A percentile compares a stretch with the other conserved stretches of the same genome.
Conservation (phyloP, 1,140 invertebrate genomes). For the Macrocentrus cingulum region DNA sequence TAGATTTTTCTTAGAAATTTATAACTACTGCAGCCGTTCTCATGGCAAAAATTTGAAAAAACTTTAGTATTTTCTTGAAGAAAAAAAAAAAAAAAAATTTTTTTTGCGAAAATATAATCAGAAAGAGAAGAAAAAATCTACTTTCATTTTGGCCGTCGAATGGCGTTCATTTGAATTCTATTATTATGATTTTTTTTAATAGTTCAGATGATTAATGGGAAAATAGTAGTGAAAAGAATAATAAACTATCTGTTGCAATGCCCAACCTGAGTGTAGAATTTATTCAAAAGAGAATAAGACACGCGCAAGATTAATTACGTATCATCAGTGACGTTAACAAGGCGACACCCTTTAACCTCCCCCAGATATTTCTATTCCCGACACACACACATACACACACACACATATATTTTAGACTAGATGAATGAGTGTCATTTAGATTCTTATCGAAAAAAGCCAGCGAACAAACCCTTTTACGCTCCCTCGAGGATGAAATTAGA, state of each 20-base stretch:
- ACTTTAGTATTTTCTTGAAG: too few species aligned
- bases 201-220: constrained; percentile 14
- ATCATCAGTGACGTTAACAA: constrained; percentile 26
- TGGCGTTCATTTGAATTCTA: constrained; percentile 4
- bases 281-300: constrained; percentile 20
- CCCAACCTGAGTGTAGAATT: constrained; percentile 10
- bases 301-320: constrained; percentile 22
- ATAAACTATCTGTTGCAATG: constrained; percentile 3
- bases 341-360: constrained; percentile 13
- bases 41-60: too few species aligned
- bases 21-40: too few species aligned
- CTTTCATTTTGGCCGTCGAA: not conserved
- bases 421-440: constrained; percentile 23
- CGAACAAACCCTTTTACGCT: constrained; percentile 9
- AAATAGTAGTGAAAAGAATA: constrained; percentile 2
- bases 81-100: too few species aligned
- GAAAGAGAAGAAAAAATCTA: too few species aligned
- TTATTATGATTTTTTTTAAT: not conserved
- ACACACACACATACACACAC: too few species aligned
- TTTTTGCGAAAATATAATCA: too few species aligned
- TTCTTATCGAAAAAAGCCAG: constrained; percentile 14
- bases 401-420: too few species aligned
- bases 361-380: not conserved
- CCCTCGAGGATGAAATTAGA: constrained; percentile 10
- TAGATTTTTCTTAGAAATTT: too few species aligned